phyloP scores from a whole-genome alignment of 2,888 invertebrate genomes.

The Sicus ferrugineus region DNA sequence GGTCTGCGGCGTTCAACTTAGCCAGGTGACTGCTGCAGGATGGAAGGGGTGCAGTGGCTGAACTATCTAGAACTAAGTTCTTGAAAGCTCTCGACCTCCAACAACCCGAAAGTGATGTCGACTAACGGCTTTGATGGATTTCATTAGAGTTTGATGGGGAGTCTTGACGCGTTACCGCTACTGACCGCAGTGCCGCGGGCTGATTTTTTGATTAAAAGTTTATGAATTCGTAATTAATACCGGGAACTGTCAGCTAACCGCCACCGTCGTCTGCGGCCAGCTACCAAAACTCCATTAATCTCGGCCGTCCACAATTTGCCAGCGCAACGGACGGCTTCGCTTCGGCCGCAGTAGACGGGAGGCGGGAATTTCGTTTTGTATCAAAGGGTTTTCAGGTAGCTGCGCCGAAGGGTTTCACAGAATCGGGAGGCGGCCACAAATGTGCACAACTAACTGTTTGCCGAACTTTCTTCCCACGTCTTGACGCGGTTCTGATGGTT shows the following conservation, averaged over 20 bases:
- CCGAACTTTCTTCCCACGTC: background rate
- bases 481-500: no score
- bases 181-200: background rate
- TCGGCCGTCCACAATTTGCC: conserved; percentile 28
- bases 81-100: background rate
- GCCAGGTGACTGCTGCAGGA: no score
- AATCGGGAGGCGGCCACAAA: conserved; percentile 1
- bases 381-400: conserved; percentile 10
- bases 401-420: background rate
- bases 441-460: conserved; percentile 20
- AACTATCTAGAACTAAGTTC: background rate
- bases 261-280: conserved; percentile 9
- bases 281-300: conserved; percentile 30
- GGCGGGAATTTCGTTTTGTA: conserved; percentile 19
- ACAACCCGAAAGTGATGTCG: background rate
- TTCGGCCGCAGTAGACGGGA: background rate
- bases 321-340: conserved; percentile 9
- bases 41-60: background rate
- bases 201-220: conserved; percentile 20
- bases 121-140: conserved; percentile 9
- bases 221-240: conserved; percentile 39
- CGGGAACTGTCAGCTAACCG: conserved; percentile 34
- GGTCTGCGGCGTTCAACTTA: background rate
- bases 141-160: conserved; percentile 8
- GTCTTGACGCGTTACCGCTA: conserved; percentile 1